Base-by-base conservation (phyloP, 2,113 vertebrate genomes). In the Oncorhynchus mykiss region DNA sequence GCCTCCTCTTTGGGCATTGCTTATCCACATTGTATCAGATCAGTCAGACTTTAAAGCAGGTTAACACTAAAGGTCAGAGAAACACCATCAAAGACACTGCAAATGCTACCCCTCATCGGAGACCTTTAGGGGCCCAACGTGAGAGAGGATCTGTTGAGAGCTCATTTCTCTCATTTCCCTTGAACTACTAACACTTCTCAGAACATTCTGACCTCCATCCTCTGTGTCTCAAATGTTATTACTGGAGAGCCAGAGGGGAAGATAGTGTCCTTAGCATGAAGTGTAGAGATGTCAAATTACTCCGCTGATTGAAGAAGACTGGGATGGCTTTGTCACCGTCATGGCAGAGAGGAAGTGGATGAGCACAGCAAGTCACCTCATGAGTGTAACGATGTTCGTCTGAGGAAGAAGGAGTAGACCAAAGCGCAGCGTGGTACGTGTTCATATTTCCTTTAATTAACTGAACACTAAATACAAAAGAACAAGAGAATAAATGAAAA, bases 291-390 rank as follows among this genome's bases (percentile, higher is more conserved):
- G 51, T 31, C 25, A 59, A 74, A 67, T 64, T 25, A 57, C 57
- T 59, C 60, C 13, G 49, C 49, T 72, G 76, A 82, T 82, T 65
- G 62, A 71, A 71, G 57, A 24, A 51, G 76, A 75, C 80, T 3
- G 8, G 48, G 49, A 51, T 25, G 59, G 72, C 76, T 71, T 64
- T 59, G 34, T 75, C 68, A 82, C 62, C 72, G 49, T 77, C 48
- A 67, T 25, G 18, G 54, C 54, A 62, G 59, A 24, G 59, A 22
- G 7, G 59, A 62, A 62, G 59, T 8, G 16, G 59, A 62, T 62
- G 59, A 62, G 59, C 14, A 18, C 54, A 57, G 54, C 9, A 62
- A 14, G 12, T 54, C 14, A 54, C 16, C 14, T 18, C 49, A 54
- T 54, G 27, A 27, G 27, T 27, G 27, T 27, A 27, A 27, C 27